Percentiles rank a stretch among this genome's conserved stretches.
These are phyloP conservation scores for Lasius platythorax DNA, from an alignment of 2,888 invertebrate genomes.

Conservation along the genomic window DNA sequence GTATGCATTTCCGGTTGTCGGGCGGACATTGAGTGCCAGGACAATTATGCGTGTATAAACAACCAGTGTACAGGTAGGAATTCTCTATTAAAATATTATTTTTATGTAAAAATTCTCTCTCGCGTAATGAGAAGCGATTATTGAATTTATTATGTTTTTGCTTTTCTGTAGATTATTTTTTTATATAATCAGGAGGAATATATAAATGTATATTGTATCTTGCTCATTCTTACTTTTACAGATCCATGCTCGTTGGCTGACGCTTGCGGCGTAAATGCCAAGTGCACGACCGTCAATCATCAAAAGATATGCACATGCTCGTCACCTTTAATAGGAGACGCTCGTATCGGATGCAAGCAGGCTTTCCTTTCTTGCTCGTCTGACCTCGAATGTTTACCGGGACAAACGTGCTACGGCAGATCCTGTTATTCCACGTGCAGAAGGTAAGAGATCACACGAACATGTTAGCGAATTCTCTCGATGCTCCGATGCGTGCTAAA, in stretches of 20 bases:
- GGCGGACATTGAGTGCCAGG: conserved; percentile 92
- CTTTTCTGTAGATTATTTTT: not conserved
- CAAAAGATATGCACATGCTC: conserved; percentile 92
- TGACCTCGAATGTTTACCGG: conserved; percentile 90
- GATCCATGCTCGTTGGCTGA: conserved; percentile 92
- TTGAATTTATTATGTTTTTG: not conserved
- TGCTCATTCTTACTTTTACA: conserved; percentile 63
- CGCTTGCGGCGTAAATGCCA: conserved; percentile 94
- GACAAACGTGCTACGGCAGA: conserved; percentile 92
- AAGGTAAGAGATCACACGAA: conserved; percentile 86
- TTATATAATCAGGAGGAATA: not conserved
- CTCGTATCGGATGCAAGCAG: conserved; percentile 91
- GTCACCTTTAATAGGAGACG: conserved; percentile 91
- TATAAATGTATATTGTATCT: not conserved
- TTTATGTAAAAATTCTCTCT: not conserved
- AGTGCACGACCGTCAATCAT: conserved; percentile 91
- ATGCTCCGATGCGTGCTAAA: not conserved
- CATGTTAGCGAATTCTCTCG: conserved; percentile 67
- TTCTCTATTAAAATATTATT: not conserved
- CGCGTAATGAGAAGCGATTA: not conserved
- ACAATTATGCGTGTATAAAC: conserved; percentile 91
- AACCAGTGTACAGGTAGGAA: conserved; percentile 90
- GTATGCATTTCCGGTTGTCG: conserved; percentile 94
- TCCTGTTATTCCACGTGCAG: conserved; percentile 93
- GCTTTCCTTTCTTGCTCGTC: conserved; percentile 89